Percentiles rank a stretch among this genome's conserved stretches.
These are phyloP conservation scores for Cranoglanis bouderius DNA, from an alignment of 2,113 vertebrate genomes.

Conservation along the genomic window DNA sequence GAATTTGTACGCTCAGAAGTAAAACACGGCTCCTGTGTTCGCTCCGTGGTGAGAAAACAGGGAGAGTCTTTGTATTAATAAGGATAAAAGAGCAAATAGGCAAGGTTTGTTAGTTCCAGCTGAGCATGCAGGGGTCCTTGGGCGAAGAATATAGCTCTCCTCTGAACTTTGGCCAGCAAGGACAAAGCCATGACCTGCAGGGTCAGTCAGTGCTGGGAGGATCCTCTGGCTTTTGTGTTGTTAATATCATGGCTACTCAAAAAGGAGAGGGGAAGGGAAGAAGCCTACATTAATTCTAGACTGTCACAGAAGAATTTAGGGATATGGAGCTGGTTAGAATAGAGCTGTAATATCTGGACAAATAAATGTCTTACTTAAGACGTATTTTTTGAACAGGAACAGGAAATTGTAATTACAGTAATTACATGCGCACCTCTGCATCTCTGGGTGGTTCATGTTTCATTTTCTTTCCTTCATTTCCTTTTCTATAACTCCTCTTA, in stretches of 20 bases:
- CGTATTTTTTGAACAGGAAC: not conserved
- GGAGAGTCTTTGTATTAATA: not conserved
- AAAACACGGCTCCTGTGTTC: not conserved
- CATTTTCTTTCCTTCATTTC: not conserved
- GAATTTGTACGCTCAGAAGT: not conserved
- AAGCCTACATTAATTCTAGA: not conserved
- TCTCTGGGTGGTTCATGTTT: not conserved
- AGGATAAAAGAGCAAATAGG: slow-evolving; percentile 26
- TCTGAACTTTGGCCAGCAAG: slow-evolving; percentile 38
- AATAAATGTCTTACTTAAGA: not conserved
- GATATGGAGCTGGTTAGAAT: too few relatives aligned
- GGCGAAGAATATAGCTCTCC: slow-evolving; percentile 22
- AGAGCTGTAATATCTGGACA: too few relatives aligned
- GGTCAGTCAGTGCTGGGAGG: slow-evolving; percentile 40
- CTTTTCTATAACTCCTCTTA: not conserved
- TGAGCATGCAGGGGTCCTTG: slow-evolving; percentile 38
- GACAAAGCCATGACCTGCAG: slow-evolving; percentile 50
- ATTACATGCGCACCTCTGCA: too few relatives aligned
- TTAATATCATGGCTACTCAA: slow-evolving; percentile 12
- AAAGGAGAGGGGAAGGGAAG: not conserved
- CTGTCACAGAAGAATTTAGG: not conserved
- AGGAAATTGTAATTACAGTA: not conserved
- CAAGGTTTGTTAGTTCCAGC: slow-evolving; percentile 32
- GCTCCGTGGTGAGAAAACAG: not conserved
- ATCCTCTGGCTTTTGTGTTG: slow-evolving; percentile 36